Evolutionary conservation across 2,113 vertebrate genomes (phyloP).

Genomic region (Geococcyx californianus): DNA sequence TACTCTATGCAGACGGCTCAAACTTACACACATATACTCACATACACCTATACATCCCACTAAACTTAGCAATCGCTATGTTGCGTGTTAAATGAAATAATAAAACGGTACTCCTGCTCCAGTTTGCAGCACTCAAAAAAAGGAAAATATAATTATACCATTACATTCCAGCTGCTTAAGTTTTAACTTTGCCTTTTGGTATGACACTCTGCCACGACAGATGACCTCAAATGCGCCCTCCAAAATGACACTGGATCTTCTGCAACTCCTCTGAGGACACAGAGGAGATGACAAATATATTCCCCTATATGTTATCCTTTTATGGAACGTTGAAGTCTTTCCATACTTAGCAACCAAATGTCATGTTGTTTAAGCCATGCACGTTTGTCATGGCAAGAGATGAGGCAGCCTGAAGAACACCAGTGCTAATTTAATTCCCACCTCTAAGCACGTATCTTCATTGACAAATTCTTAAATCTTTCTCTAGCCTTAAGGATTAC

Average conservation of each 20-base stretch:
- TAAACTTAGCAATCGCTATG: not conserved
- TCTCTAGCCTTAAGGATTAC: not conserved
- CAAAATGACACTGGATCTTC: not conserved
- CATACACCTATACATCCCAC: accelerated
- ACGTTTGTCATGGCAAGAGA: not conserved
- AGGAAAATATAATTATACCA: not conserved
- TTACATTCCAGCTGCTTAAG: not conserved
- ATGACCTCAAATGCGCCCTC: not conserved
- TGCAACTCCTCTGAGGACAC: not conserved
- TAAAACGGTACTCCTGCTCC: not conserved
- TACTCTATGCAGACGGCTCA: not conserved
- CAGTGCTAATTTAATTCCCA: not conserved
- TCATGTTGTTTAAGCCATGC: not conserved
- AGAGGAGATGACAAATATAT: not conserved
- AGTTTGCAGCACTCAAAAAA: not conserved
- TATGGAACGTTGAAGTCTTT: not conserved
- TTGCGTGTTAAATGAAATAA: not conserved
- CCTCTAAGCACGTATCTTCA: not conserved
- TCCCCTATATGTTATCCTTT: not conserved
- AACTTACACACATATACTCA: not conserved
- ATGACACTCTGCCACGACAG: not conserved
- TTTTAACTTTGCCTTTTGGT: not conserved
- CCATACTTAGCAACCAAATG: not conserved
- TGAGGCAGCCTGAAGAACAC: not conserved
- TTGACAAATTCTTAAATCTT: not conserved